phyloP scores from a whole-genome alignment of 2,797 vertebrate species.

The Euthynnus affinis region DNA sequence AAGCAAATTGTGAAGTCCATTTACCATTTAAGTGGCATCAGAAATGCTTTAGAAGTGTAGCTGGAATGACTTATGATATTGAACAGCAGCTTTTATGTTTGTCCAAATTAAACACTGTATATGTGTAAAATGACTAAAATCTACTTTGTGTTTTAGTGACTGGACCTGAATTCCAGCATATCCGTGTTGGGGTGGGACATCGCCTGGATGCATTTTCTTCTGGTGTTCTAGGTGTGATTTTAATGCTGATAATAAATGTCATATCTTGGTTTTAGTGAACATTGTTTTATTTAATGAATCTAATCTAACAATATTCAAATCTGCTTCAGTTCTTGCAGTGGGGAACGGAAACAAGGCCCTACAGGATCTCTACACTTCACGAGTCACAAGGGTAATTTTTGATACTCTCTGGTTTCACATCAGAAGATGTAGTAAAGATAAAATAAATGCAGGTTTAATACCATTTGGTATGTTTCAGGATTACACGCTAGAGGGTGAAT shows the following conservation, averaged over 20 bases:
- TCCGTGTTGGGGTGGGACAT: slow-evolving; percentile 91
- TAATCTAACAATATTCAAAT: neutral
- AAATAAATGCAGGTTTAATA: neutral
- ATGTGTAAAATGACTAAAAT: slow-evolving; percentile 10
- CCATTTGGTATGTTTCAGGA: slow-evolving; percentile 82
- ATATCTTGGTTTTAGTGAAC: neutral
- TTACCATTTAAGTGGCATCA: too few species aligned
- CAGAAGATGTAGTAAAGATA: neutral
- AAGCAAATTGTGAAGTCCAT: too few species aligned
- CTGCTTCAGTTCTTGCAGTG: slow-evolving; percentile 88
- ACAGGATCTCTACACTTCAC: slow-evolving; percentile 84
- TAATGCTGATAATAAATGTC: neutral
- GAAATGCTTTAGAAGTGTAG: neutral
- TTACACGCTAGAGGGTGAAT: slow-evolving; percentile 91
- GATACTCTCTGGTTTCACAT: slow-evolving; percentile 18
- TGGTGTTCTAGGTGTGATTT: slow-evolving; percentile 90
- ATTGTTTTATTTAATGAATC: neutral
- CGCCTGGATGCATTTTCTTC: slow-evolving; percentile 90
- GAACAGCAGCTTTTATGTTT: neutral
- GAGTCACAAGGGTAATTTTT: slow-evolving; percentile 88
- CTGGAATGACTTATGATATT: neutral
- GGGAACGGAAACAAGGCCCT: slow-evolving; percentile 88
- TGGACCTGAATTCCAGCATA: slow-evolving; percentile 87
- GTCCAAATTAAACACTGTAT: neutral
- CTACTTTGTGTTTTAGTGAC: slow-evolving; percentile 82